These are phyloP conservation scores for Felis catus DNA, from an alignment of 2,113 vertebrate genomes.

Conservation along the genomic window F.catus_Fca126_mat1.0 CM031415.1:99476501-99477000, in stretches of 20 bases:
- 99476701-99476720: neutral
- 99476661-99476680: fast-evolving
- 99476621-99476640: neutral
- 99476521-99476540: neutral
- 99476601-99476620: neutral
- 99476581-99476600: neutral
- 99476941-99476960: neutral
- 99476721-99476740: neutral
- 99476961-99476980: neutral
- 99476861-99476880: neutral
- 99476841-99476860: neutral
- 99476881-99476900: neutral
- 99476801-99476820: neutral
- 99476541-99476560: neutral
- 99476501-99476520: neutral
- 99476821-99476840: neutral
- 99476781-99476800: neutral
- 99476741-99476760: neutral
- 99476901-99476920: neutral
- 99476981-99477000: neutral
- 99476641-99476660: neutral
- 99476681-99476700: fast-evolving
- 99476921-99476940: neutral
- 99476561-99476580: neutral
- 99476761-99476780: fast-evolving